Percentiles rank a stretch among this genome's conserved stretches.
Conservation (phyloP, 2,888 invertebrate genomes). For the Folsomia candida region DNA sequence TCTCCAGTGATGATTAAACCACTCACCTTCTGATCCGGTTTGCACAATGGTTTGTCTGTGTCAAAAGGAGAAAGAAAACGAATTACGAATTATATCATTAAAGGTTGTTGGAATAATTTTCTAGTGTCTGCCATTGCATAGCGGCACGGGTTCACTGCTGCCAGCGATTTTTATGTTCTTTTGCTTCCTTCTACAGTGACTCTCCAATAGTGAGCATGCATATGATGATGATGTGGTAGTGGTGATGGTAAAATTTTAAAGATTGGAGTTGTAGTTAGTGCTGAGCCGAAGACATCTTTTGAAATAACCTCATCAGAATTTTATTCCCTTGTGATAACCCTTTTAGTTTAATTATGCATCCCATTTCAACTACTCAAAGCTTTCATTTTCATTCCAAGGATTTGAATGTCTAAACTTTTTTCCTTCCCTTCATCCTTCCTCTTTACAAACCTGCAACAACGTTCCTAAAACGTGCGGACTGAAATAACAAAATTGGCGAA, state of each 20-base stretch:
- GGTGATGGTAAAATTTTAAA: no score
- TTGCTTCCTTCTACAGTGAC: no score
- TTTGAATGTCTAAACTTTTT: slow-evolving; percentile 10
- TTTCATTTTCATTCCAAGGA: slow-evolving; percentile 15
- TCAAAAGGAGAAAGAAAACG: slow-evolving; percentile 33
- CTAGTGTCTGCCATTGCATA: no score
- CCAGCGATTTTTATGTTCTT: no score
- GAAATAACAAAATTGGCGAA: no score
- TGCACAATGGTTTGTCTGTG: slow-evolving; percentile 80
- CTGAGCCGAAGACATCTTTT: slow-evolving; percentile 4
- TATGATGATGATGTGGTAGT: no score
- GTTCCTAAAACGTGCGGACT: no score
- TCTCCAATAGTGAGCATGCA: no score
- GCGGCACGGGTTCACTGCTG: no score
- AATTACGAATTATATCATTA: not conserved
- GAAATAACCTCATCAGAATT: slow-evolving; percentile 9
- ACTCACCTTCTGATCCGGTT: slow-evolving; percentile 68
- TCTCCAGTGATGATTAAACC: no score
- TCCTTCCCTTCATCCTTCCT: slow-evolving; percentile 1
- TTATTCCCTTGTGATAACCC: slow-evolving; percentile 16
- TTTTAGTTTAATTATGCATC: slow-evolving; percentile 20
- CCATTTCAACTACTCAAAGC: slow-evolving; percentile 6
- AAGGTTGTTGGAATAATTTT: no score
- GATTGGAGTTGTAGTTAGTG: not conserved
- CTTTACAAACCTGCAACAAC: not conserved